phyloP scores from a whole-genome alignment of 2,797 vertebrate species.

The Pampus argenteus region DNA sequence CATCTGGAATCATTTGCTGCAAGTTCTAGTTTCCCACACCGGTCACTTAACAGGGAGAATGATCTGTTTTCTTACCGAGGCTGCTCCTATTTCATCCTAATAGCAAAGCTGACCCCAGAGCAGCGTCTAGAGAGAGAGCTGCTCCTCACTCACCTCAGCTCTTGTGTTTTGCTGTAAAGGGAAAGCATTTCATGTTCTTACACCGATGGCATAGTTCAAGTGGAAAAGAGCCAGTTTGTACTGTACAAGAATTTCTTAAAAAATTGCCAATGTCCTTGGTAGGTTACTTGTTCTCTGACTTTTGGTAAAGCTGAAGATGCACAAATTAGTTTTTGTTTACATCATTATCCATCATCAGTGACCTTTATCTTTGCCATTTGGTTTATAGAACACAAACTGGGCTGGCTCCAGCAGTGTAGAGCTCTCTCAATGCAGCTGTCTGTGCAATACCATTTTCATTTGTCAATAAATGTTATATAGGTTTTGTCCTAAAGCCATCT shows the following conservation, averaged over 20 bases:
- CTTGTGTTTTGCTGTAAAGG: conserved; percentile 61
- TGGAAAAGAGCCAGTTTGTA: conserved; percentile 47
- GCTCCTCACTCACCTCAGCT: conserved; percentile 45
- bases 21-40: conserved; percentile 73
- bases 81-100: conserved; percentile 75
- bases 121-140: conserved; percentile 59
- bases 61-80: conserved; percentile 73
- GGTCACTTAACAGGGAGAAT: conserved; percentile 72
- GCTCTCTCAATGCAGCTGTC: conserved; percentile 54
- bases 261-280: conserved; percentile 42
- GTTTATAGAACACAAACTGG: conserved; percentile 73
- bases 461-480: conserved; percentile 69
- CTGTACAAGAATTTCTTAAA: conserved; percentile 42
- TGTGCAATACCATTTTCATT: conserved; percentile 74
- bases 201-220: conserved; percentile 50
- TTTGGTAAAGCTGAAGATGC: conserved; percentile 56
- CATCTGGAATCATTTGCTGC: conserved; percentile 81
- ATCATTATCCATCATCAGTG: conserved; percentile 39
- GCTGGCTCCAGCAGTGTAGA: conserved; percentile 78
- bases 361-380: conserved; percentile 62
- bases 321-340: conserved; percentile 72
- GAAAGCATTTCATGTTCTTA: conserved; percentile 60
- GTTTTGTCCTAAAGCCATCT: conserved; percentile 72
- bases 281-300: conserved; percentile 51
- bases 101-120: conserved; percentile 69